phyloP scores from a whole-genome alignment of 2,113 vertebrate species.

The Telmatochromis bifrenatus region DNA sequence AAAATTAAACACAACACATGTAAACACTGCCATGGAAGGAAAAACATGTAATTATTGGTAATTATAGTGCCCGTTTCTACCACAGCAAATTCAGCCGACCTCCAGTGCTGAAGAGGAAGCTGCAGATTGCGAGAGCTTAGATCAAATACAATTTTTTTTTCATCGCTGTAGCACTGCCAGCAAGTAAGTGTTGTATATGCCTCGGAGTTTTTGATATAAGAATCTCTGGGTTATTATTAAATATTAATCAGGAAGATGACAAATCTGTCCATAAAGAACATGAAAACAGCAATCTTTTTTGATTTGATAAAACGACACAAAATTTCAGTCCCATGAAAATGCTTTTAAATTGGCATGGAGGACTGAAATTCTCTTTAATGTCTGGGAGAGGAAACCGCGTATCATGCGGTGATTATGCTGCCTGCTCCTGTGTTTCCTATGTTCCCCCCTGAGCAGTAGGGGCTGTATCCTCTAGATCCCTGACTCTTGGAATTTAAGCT shows the following conservation, averaged over 20 bases:
- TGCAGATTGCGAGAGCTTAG: neutral
- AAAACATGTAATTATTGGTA: slow-evolving; percentile 64
- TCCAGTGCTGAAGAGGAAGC: slow-evolving; percentile 11
- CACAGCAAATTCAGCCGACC: slow-evolving; percentile 39
- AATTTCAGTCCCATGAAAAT: slow-evolving; percentile 25
- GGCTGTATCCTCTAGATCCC: neutral
- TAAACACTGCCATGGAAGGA: slow-evolving; percentile 53
- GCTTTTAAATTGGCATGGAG: slow-evolving; percentile 40
- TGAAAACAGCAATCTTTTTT: neutral
- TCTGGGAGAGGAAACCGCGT: slow-evolving; percentile 17
- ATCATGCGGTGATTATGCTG: slow-evolving; percentile 37
- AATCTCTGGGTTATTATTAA: slow-evolving; percentile 43
- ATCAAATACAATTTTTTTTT: neutral
- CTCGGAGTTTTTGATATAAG: slow-evolving; percentile 13
- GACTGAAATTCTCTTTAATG: slow-evolving; percentile 31
- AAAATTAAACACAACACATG: slow-evolving; percentile 65
- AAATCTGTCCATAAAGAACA: slow-evolving; percentile 44
- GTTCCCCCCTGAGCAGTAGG: neutral
- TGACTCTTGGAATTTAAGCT: neutral
- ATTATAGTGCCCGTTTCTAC: slow-evolving; percentile 48
- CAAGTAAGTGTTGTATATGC: neutral
- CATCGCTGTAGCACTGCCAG: slow-evolving; percentile 1
- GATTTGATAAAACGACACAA: slow-evolving; percentile 15
- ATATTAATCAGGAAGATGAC: slow-evolving; percentile 46
- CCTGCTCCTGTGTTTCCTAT: slow-evolving; percentile 7